A percentile compares a stretch with the other conserved stretches of the same genome.
These are phyloP conservation scores for Oxycera nigricornis DNA, from an alignment of 2,888 invertebrate species.

Conservation along the genomic window DNA sequence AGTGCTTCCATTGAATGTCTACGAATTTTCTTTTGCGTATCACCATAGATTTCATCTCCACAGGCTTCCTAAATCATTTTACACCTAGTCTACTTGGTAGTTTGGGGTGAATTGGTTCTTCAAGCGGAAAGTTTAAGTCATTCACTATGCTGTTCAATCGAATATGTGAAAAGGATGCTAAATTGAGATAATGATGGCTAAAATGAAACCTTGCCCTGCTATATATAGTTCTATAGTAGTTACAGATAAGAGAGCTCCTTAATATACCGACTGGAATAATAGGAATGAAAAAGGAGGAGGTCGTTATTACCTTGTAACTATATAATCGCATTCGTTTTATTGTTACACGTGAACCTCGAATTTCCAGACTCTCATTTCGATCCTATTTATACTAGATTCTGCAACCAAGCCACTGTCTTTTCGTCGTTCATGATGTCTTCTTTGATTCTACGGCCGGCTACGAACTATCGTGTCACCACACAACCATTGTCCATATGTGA, in stretches of 20 bases:
- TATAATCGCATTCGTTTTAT: not conserved
- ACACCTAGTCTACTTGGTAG: not conserved
- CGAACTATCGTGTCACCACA: not conserved
- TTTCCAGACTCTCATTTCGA: not conserved
- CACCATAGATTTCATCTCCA: not conserved
- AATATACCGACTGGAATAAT: too few species aligned
- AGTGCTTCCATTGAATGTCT: not conserved
- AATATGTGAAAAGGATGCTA: conserved; percentile 5
- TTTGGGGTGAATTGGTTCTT: not conserved
- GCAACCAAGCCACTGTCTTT: not conserved
- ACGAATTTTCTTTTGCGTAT: not conserved
- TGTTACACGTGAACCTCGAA: not conserved
- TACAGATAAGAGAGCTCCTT: too few species aligned
- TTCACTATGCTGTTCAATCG: conserved; percentile 8
- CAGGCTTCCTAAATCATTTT: not conserved
- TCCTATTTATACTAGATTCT: too few species aligned
- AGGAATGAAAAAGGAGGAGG: not conserved
- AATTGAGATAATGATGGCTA: conserved; percentile 22
- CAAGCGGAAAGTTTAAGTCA: conserved; percentile 1
- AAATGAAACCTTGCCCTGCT: too few species aligned
- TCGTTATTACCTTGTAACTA: conserved; percentile 14
- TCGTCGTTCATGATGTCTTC: not conserved
- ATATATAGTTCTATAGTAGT: too few species aligned
- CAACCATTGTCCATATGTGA: conserved; percentile 7
- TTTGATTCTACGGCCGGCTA: not conserved